Percentiles rank a stretch among this genome's conserved stretches.
Conservation (phyloP, 2,888 invertebrate genomes). For the Megaustenia siamemsis region DNA sequence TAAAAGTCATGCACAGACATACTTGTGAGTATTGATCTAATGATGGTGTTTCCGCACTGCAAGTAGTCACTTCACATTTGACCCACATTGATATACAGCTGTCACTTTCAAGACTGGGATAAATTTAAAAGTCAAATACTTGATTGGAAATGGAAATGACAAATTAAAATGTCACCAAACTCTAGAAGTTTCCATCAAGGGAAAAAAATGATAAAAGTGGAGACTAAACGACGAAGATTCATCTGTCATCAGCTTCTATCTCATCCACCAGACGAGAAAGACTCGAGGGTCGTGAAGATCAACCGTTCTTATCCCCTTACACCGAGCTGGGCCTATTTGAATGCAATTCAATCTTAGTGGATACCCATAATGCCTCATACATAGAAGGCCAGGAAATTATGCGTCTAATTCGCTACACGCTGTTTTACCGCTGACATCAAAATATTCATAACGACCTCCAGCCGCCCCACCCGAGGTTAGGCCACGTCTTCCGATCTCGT, state of each 20-base stretch:
- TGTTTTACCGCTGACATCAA: background rate
- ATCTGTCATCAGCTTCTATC: background rate
- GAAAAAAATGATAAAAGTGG: background rate
- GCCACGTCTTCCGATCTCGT: background rate
- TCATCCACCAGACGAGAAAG: background rate
- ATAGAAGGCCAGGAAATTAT: constrained; percentile 10
- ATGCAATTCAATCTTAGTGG: constrained; percentile 28
- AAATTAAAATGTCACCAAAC: background rate
- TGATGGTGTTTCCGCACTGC: no score
- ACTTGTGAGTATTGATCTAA: no score
- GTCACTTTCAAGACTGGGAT: background rate
- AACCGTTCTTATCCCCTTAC: background rate
- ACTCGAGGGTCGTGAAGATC: background rate
- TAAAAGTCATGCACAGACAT: no score
- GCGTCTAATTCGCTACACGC: background rate
- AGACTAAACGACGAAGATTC: background rate
- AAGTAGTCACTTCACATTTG: no score
- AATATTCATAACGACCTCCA: constrained; percentile 33
- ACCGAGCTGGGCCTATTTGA: background rate
- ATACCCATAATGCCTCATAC: constrained; percentile 16
- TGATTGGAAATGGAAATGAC: background rate
- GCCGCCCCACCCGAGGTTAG: background rate
- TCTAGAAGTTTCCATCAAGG: background rate
- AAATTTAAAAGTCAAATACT: background rate
- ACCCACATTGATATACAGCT: no score